Evolutionary conservation across 1,140 invertebrate species (phyloP), one percentile per base, ranked within the genome.

Genomic region (Glomeris maerens): DNA sequence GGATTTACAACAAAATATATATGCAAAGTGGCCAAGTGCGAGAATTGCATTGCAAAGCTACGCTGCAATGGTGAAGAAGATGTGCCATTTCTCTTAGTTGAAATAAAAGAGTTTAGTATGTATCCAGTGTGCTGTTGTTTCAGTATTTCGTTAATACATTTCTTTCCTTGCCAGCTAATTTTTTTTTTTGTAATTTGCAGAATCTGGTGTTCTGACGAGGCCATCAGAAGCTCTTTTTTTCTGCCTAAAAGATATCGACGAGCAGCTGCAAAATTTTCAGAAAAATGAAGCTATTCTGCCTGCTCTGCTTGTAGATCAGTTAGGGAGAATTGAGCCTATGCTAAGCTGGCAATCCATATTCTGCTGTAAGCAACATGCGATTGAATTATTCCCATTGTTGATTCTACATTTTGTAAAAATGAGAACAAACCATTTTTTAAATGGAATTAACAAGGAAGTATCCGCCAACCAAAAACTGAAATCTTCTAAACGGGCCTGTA

Each of bases 31-130:
- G 41, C 20, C 10, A 5, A 44, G 5, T 44, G 41, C 7, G 20
- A 44, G 23, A 44, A 5, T 20, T 44, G 41, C 41, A 44, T 5
- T 44, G 7, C 5, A 20, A 44, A 44, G 7, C 5, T 44, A 44
- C 7, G 5, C 23, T 17, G 10, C 17, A 44, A 5, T 20, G 20
- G 5, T 7, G 5, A 44, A 20, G 20, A 44, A 20, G 23, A 44
- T 20, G 41, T 44, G 41, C 41, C 41, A 44, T 5, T 5, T 10
- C 10, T 10, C 20, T 22, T 44, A 20, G 41, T 44, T 20, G 23
- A 44, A 10, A 10, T 44, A 5, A 44, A 44, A 44, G 41, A 44
- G 23, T 44, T 44, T 22, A 44, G 41, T 44, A 44, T 5, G 41
- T 44, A n/a, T 36, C 10, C n/a, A 13, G 31, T 36, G 31, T 36